Evolutionary conservation across 2,797 vertebrate species (phyloP).

Genomic region (Acipenser ruthenus): DNA sequence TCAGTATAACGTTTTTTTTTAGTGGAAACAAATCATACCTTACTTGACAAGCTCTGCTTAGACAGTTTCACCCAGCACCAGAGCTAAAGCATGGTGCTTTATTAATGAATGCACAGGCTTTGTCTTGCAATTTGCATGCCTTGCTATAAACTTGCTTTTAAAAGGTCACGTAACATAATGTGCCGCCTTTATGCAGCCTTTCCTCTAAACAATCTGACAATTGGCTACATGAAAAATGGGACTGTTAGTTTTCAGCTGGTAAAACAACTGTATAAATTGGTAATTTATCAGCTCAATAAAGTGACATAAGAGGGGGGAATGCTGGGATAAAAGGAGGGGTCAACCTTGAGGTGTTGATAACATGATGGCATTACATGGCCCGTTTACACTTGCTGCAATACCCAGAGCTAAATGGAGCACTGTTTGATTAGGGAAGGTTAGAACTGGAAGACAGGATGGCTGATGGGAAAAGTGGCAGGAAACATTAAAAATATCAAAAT

Average conservation of each 20-base stretch:
- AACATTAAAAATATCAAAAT: slow-evolving; percentile 16
- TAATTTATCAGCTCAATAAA: slow-evolving; percentile 16
- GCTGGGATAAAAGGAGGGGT: slow-evolving; percentile 47
- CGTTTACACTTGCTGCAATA: slow-evolving; percentile 1
- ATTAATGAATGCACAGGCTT: too few relatives aligned
- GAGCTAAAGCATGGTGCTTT: too few relatives aligned
- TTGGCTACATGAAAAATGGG: slow-evolving; percentile 53
- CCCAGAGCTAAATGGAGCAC: slow-evolving; percentile 2
- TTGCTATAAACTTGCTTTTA: slow-evolving; percentile 46
- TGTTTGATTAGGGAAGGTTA: slow-evolving; percentile 27
- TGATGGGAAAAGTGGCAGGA: slow-evolving; percentile 18
- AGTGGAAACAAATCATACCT: not conserved
- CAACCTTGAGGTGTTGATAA: slow-evolving; percentile 40
- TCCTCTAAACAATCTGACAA: slow-evolving; percentile 51
- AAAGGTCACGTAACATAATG: slow-evolving; percentile 53
- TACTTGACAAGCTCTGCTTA: not conserved
- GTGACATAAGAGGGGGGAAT: slow-evolving; percentile 46
- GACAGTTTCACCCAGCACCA: not conserved
- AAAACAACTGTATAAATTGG: slow-evolving; percentile 34
- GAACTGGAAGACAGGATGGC: not conserved
- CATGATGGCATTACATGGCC: slow-evolving; percentile 24
- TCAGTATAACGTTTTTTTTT: not conserved
- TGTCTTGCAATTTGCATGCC: too few relatives aligned
- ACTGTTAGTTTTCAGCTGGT: slow-evolving; percentile 38
- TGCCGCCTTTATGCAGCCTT: slow-evolving; percentile 33